Conservation (phyloP, 2,113 vertebrate genomes). For the Piaya cayana region DNA sequence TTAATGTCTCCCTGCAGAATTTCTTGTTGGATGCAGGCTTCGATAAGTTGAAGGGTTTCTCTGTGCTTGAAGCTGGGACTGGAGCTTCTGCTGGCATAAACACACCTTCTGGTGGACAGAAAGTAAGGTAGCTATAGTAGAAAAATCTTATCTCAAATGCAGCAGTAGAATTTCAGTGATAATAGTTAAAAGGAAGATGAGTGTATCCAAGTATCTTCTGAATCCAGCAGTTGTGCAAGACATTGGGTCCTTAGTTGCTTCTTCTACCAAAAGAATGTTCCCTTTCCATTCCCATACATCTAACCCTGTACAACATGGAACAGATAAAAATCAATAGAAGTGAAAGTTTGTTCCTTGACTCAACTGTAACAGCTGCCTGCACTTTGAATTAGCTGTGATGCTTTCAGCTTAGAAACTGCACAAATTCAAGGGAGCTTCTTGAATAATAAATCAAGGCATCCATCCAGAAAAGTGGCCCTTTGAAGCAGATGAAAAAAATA, state of each 20-base stretch:
- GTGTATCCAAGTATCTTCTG: not conserved
- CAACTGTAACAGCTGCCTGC: not conserved
- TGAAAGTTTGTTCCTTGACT: not conserved
- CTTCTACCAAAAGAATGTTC: not conserved
- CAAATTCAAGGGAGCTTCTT: not conserved
- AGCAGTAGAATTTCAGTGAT: not conserved
- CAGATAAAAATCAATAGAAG: not conserved
- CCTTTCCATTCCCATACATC: not conserved
- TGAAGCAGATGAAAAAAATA: conserved; percentile 9
- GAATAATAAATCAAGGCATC: conserved; percentile 45
- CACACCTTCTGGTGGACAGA: not conserved
- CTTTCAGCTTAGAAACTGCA: conserved; percentile 38
- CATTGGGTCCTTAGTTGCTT: not conserved
- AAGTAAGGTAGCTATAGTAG: not conserved
- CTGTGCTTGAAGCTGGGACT: not conserved
- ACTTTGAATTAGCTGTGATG: conserved; percentile 15
- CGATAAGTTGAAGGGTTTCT: not conserved
- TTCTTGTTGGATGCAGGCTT: not conserved
- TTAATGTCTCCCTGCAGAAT: not conserved
- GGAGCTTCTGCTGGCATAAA: not conserved
- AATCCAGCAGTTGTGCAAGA: not conserved
- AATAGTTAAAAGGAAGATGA: not conserved
- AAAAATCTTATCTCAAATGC: not conserved
- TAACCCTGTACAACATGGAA: not conserved
- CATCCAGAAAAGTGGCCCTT: not conserved